Evolutionary conservation across 2,888 invertebrate species (phyloP).

Genomic region (Globia sparganii): DNA sequence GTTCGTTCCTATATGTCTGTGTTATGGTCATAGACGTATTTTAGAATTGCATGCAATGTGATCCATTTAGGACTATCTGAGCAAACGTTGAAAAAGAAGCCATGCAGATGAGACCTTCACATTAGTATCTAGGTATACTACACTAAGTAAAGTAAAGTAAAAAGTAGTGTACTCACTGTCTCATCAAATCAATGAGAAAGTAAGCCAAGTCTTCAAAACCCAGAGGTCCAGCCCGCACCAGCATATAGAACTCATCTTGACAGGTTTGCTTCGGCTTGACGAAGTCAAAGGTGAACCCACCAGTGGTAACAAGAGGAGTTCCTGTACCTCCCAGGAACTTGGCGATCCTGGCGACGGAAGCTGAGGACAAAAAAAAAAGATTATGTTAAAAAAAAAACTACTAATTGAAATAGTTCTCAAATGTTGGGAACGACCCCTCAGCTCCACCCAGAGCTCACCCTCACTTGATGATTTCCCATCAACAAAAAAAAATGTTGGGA

Average conservation of each 20-base stretch:
- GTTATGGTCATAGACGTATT: neutral
- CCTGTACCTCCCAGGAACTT: conserved; percentile 94
- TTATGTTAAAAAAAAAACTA: neutral
- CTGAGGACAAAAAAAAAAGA: conserved; percentile 87
- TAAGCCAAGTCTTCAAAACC: conserved; percentile 93
- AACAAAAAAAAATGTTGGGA: no score
- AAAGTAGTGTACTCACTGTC: conserved; percentile 89
- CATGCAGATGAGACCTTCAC: neutral
- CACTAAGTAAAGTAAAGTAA: neutral
- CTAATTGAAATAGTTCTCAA: neutral
- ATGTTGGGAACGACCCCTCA: no score
- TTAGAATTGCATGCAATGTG: neutral
- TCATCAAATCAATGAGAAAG: conserved; percentile 93
- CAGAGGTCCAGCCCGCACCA: conserved; percentile 93
- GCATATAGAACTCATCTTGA: conserved; percentile 94
- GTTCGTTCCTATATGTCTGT: neutral
- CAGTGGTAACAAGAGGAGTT: conserved; percentile 94
- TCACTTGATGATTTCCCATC: no score
- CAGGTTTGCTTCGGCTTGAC: conserved; percentile 92
- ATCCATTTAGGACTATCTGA: neutral
- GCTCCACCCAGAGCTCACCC: no score
- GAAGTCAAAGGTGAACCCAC: conserved; percentile 95
- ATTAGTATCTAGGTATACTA: neutral
- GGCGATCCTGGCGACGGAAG: conserved; percentile 94
- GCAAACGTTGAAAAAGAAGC: conserved; percentile 8